Evolutionary conservation across 2,113 vertebrate species (phyloP), one percentile per base, ranked within the genome.

Genomic region (Myrmecophaga tridactyla): DNA sequence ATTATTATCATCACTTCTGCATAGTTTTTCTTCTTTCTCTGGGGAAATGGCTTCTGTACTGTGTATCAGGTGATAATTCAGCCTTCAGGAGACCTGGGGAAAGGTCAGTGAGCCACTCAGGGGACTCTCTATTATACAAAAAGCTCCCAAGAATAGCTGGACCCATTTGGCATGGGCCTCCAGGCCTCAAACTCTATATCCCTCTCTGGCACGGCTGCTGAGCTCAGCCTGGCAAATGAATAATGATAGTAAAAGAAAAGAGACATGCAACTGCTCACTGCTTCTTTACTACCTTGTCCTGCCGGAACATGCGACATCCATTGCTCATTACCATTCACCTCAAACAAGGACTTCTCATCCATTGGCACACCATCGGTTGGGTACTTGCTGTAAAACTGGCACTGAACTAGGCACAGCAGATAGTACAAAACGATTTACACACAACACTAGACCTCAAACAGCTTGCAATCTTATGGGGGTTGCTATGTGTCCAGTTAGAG

Each of bases 31-130:
- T 53, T 60, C 88, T 85, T 82, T 75, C 86, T 87, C 76, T 12
- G 3, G 65, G 65, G 85, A 91, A 53, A 65, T 1, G 8, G 36
- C 23, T 43, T 81, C 39, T 56, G 21, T 7, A 6, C 39, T 60
- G 6, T n/a, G 29, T 11, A 69, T 13, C 4, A 36, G 73, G 73
- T 15, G 5, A 75, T 65, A 91, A 95, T 58, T 85, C 67, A 89
- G 94, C 56, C 82, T 97, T 85, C 67, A 36, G 92, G 87, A 94
- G 36, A 76, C 80, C 92, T 20, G 29, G 53, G 80, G 84, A 94
- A 93, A 94, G 87, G 92, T 93, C 95, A 96, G 67, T 0, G 0
- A 91, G 63, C 87, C 67, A 92, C 53, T 23, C 86, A 73, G 31
- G 58, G 70, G 92, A 82, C 69, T 93, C 80, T 78, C 89, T 72